These are phyloP conservation scores for Galerucella calmariensis DNA, from an alignment of 2,888 invertebrate genomes.

Conservation along the genomic window DNA sequence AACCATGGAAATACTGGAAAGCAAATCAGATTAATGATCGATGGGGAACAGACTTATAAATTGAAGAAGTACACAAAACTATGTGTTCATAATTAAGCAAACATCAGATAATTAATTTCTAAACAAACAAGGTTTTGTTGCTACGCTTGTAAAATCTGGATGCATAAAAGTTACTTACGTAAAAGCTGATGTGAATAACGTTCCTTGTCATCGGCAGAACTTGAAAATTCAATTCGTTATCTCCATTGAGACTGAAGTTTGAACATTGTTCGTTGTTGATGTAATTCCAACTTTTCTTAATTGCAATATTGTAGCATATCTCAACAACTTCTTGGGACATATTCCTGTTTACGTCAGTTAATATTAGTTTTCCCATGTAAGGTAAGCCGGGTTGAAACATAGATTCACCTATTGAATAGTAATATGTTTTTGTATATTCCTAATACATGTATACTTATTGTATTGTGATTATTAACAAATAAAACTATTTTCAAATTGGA, in stretches of 20 bases:
- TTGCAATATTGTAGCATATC: constrained; percentile 62
- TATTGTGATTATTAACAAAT: too few species aligned
- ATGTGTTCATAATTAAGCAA: too few species aligned
- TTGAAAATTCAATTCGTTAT: constrained; percentile 56
- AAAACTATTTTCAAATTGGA: too few species aligned
- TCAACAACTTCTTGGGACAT: constrained; percentile 54
- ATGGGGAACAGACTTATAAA: too few species aligned
- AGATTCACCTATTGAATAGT: not conserved
- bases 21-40: too few species aligned
- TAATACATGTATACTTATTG: too few species aligned
- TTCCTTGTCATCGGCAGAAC: constrained; percentile 59
- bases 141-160: not conserved
- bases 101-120: not conserved
- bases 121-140: not conserved
- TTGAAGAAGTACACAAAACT: too few species aligned
- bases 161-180: constrained; percentile 52
- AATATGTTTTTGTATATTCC: too few species aligned
- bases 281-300: constrained; percentile 60
- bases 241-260: constrained; percentile 54
- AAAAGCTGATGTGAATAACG: constrained; percentile 58
- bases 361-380: constrained; percentile 72
- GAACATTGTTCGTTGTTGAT: constrained; percentile 57
- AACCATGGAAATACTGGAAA: too few species aligned
- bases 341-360: constrained; percentile 48
- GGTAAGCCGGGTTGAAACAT: constrained; percentile 79